These are phyloP conservation scores for Ivindomyrus marchei DNA, from an alignment of 2,113 vertebrate genomes.

Conservation along the genomic window DNA sequence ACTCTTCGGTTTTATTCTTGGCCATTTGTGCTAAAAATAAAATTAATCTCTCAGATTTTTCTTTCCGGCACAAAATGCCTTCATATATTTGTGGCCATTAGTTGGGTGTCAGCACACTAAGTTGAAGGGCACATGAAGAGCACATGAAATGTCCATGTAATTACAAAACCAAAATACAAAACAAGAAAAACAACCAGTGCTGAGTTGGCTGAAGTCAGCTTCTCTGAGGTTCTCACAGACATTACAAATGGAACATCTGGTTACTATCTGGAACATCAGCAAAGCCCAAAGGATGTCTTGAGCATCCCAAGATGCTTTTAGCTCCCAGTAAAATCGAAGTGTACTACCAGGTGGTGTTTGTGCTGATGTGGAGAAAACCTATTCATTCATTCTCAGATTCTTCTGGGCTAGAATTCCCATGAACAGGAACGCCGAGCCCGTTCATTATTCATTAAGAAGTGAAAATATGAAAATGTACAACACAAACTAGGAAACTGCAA, in stretches of 20 bases:
- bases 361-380: not conserved
- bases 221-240: not conserved
- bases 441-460: not conserved
- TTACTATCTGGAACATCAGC: not conserved
- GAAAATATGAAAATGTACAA: not conserved
- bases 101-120: not conserved
- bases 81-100: not conserved
- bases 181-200: not conserved
- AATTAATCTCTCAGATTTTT: not conserved
- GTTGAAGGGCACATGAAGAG: not conserved
- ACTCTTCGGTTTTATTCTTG: not conserved
- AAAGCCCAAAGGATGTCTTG: not conserved
- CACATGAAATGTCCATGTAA: not conserved
- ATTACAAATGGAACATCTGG: not conserved
- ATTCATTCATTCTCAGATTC: not conserved
- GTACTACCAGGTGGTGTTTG: not conserved
- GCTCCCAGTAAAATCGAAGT: not conserved
- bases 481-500: not conserved
- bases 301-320: not conserved
- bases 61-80: not conserved
- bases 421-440: not conserved
- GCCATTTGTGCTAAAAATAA: not conserved
- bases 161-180: not conserved
- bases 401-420: not conserved
- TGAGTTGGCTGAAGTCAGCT: not conserved